Evolutionary conservation across 2,888 invertebrate species (phyloP).

Genomic region (Syritta pipiens): DNA sequence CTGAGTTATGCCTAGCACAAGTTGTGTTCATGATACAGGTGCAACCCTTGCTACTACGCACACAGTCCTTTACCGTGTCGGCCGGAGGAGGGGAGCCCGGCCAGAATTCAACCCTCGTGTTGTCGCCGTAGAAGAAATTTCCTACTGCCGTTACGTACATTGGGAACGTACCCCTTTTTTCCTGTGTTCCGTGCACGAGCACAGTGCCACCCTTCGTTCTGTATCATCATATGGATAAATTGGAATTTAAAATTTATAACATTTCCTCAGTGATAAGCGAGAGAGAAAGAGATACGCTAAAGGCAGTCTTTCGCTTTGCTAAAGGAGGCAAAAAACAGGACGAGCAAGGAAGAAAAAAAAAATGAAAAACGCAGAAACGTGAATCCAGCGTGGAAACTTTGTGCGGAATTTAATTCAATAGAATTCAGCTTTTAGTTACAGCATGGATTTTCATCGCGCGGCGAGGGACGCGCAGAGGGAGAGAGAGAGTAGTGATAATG

Average conservation of each 20-base stretch:
- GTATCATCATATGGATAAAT: slow-evolving; percentile 63
- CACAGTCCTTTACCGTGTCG: slow-evolving; percentile 13
- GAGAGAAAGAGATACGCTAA: slow-evolving; percentile 7
- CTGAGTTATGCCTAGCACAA: slow-evolving; percentile 65
- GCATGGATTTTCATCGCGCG: neutral
- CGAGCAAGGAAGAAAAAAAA: neutral
- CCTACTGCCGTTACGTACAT: slow-evolving; percentile 25
- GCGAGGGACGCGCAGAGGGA: neutral
- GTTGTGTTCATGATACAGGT: slow-evolving; percentile 65
- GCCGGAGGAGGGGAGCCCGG: slow-evolving; percentile 7
- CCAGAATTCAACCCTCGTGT: slow-evolving; percentile 47
- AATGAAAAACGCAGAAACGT: neutral
- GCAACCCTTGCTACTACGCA: slow-evolving; percentile 57
- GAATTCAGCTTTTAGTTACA: slow-evolving; percentile 56
- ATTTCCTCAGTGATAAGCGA: slow-evolving; percentile 50
- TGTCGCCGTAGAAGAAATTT: slow-evolving; percentile 47
- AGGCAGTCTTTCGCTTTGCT: slow-evolving; percentile 4
- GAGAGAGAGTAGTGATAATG: slow-evolving; percentile 35
- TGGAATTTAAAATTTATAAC: slow-evolving; percentile 69
- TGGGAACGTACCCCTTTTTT: slow-evolving; percentile 54
- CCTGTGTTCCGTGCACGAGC: slow-evolving; percentile 26
- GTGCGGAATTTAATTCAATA: slow-evolving; percentile 63
- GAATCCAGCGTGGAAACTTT: slow-evolving; percentile 15
- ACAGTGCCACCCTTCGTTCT: slow-evolving; percentile 25
- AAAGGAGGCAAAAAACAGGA: neutral